Conservation (phyloP, 1,140 invertebrate genomes). For the Penaeus japonicus region DNA sequence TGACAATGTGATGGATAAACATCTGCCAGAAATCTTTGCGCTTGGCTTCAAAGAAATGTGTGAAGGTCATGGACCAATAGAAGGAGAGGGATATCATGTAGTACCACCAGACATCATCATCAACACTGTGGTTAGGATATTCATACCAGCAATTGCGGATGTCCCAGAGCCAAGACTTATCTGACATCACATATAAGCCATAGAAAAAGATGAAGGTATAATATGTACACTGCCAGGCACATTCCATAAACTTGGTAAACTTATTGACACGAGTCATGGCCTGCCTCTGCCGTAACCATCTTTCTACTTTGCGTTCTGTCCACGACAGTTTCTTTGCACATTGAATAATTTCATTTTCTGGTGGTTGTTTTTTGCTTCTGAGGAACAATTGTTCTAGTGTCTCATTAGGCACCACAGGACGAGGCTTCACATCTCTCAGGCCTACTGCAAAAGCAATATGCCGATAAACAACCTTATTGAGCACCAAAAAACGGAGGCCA, state of each 20-base stretch:
- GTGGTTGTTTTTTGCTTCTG: conserved; percentile 47
- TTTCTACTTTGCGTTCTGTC: conserved; percentile 86
- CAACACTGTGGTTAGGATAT: conserved; percentile 65
- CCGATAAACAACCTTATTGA: conserved; percentile 49
- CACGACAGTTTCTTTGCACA: conserved; percentile 84
- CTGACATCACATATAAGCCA: conserved; percentile 85
- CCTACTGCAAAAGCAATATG: conserved; percentile 46
- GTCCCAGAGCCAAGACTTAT: conserved; percentile 94
- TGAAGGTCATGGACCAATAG: conserved; percentile 93
- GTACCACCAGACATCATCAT: conserved; percentile 71
- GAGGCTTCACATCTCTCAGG: conserved; percentile 49
- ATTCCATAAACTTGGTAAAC: conserved; percentile 58
- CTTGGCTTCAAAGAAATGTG: conserved; percentile 86
- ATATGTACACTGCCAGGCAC: conserved; percentile 80
- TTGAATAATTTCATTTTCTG: conserved; percentile 44
- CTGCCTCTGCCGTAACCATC: conserved; percentile 82
- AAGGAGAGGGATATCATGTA: conserved; percentile 75
- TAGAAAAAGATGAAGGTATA: conserved; percentile 85
- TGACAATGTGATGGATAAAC: conserved; percentile 73
- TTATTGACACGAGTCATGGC: conserved; percentile 55
- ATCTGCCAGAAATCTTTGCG: conserved; percentile 61
- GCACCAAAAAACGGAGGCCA: conserved; percentile 52
- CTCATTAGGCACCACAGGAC: conserved; percentile 44
- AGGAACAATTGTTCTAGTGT: conserved; percentile 45
- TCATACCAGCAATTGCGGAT: conserved; percentile 90